Evolutionary conservation across 2,113 vertebrate species (phyloP), one percentile per base, ranked within the genome.

Genomic region (Lonchura striata): DNA sequence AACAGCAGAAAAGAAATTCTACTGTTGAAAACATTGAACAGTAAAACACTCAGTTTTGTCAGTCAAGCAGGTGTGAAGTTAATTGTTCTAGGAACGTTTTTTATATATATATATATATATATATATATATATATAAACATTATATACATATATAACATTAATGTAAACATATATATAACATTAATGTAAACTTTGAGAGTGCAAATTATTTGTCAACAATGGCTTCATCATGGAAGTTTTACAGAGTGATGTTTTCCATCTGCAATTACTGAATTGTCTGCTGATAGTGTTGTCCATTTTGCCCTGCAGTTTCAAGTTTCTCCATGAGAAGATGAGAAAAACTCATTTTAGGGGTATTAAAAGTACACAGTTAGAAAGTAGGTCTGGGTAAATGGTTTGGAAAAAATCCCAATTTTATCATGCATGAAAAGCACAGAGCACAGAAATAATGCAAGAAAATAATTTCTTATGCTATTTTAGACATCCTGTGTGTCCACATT

Each of bases 341-440:
- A 50, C 20, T 96, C 23, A 77, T 96, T 97, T 95, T 52, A 90
- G n/a, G 77, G 27, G 35, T 95, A 95, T 95, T 97, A 82, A 93
- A 96, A 95, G 53, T 76, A 86, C 41, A 91, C 35, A 92, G 72
- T 81, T 87, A 92, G 68, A 97, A 96, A 93, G 74, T 89, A 97
- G 86, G 91, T 92, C 88, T 96, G 21, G 42, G 35, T 94, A 98
- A 98, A 97, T 95, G 92, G 61, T 90, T 96, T 93, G 79, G 91
- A 97, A 97, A 90, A 91, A 97, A 96, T 96, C 64, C 86, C 95
- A 86, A 95, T 83, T 46, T 88, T 65, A 75, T 69, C 94, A 96
- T 4, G 63, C 86, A 94, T 94, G 81, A 95, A 96, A 96, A 94
- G 13, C 28, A 95, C 17, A 82, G 72, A 93, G 54, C 37, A 95